A percentile compares a stretch with the other conserved stretches of the same genome.
These are phyloP conservation scores for Corydoras sp. DNA, from an alignment of 2,113 vertebrate genomes.

Conservation along the genomic window DNA sequence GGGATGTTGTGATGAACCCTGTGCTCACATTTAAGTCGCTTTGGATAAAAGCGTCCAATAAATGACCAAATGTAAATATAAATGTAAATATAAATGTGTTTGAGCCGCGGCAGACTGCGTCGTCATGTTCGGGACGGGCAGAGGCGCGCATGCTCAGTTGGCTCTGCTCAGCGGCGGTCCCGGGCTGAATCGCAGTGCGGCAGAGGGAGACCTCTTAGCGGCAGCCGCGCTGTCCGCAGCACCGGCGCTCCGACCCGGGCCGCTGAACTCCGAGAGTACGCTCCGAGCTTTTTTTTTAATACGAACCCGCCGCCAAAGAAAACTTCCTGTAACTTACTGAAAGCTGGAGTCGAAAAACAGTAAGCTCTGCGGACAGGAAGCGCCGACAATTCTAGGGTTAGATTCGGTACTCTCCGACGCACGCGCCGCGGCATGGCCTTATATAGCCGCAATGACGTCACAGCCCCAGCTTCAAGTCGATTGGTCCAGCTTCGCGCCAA, in stretches of 20 bases:
- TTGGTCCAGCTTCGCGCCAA: conserved; percentile 29
- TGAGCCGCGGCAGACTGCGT: conserved; percentile 20
- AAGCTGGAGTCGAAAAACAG: conserved; percentile 43
- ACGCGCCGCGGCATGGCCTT: rapidly evolving
- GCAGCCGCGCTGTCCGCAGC: conserved; percentile 41
- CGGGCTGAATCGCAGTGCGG: conserved; percentile 11
- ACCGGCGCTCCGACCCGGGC: conserved; percentile 6
- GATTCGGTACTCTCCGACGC: conserved; percentile 21
- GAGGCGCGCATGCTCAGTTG: conserved; percentile 27
- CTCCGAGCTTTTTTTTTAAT: conserved; percentile 43
- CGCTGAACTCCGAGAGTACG: conserved; percentile 37
- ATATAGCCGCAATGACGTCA: conserved; percentile 19
- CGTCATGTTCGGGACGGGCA: conserved; percentile 21
- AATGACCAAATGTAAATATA: too few species aligned
- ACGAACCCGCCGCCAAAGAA: neutral
- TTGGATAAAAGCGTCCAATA: too few species aligned
- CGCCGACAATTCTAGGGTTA: conserved; percentile 10
- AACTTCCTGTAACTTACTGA: conserved; percentile 39
- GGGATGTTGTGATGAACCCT: too few species aligned
- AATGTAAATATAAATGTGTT: neutral
- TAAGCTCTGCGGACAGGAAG: conserved; percentile 26
- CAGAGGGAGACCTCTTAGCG: conserved; percentile 39
- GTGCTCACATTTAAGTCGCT: too few species aligned
- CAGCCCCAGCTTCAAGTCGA: neutral
- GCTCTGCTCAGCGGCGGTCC: conserved; percentile 27